Evolutionary conservation across 2,888 invertebrate species (phyloP).

Genomic region (Ormyrus rosae): DNA sequence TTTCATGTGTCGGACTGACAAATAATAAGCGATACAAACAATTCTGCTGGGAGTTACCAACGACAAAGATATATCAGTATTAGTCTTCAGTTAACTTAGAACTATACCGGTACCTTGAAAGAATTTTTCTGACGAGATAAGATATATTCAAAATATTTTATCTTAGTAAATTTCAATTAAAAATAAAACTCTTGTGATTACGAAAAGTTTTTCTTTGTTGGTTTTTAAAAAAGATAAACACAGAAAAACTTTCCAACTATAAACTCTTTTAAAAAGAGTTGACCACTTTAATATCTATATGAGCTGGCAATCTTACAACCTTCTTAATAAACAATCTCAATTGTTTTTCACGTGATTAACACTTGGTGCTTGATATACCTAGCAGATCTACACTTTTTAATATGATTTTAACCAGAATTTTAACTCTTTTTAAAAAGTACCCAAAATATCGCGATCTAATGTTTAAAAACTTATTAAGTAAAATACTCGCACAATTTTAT

Average conservation of each 20-base stretch:
- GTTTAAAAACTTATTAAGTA: not conserved
- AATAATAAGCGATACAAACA: conserved; percentile 37
- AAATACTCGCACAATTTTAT: conserved; percentile 13
- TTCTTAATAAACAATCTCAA: conserved; percentile 18
- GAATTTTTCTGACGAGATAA: not conserved
- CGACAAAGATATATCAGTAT: conserved; percentile 48
- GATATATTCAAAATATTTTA: conserved; percentile 12
- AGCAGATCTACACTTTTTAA: conserved; percentile 9
- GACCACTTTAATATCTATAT: conserved; percentile 34
- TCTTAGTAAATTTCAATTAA: conserved; percentile 33
- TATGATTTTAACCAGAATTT: not conserved
- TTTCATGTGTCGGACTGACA: conserved; percentile 43
- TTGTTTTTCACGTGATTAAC: conserved; percentile 8
- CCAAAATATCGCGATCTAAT: too few relatives aligned
- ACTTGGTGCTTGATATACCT: conserved; percentile 37
- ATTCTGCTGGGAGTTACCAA: conserved; percentile 49
- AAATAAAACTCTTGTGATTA: conserved; percentile 42
- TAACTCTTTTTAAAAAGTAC: not conserved
- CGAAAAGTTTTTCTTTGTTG: conserved; percentile 42
- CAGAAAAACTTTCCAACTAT: conserved; percentile 33
- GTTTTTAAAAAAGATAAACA: conserved; percentile 39
- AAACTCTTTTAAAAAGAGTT: conserved; percentile 51
- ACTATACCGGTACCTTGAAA: conserved; percentile 16
- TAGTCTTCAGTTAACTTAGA: conserved; percentile 43
- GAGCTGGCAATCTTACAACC: conserved; percentile 24